These are phyloP conservation scores for Drosophila cognata DNA, from an alignment of 2,888 invertebrate species.

Conservation along the genomic window DNA sequence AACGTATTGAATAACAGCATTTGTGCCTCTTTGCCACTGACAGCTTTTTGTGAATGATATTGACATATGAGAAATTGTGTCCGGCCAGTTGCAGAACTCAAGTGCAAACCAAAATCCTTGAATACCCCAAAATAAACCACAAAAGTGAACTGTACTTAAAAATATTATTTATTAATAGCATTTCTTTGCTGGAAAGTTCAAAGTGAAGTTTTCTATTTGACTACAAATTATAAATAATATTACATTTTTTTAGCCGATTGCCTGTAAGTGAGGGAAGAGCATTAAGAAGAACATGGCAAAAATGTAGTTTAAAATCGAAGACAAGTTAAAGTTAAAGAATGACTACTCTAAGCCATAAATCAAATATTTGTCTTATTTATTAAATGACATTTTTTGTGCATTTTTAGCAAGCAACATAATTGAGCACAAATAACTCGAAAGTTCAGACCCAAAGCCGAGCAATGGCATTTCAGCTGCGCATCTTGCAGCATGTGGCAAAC, in stretches of 20 bases:
- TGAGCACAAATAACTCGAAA: slow-evolving; percentile 24
- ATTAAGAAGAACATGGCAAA: not conserved
- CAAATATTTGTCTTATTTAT: no score
- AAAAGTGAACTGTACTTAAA: not conserved
- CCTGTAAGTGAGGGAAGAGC: not conserved
- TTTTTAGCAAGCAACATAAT: slow-evolving; percentile 7
- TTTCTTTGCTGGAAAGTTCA: not conserved
- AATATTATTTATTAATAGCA: not conserved
- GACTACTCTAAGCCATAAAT: no score
- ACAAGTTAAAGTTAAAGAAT: not conserved
- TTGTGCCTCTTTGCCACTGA: slow-evolving; percentile 45
- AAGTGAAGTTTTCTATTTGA: not conserved
- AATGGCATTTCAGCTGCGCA: slow-evolving; percentile 29
- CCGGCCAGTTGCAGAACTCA: slow-evolving; percentile 2
- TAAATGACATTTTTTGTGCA: not conserved
- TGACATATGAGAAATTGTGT: slow-evolving; percentile 54
- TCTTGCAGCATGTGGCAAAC: slow-evolving; percentile 76
- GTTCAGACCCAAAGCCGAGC: slow-evolving; percentile 31
- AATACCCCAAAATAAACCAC: not conserved
- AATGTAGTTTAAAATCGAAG: not conserved
- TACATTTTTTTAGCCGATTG: not conserved
- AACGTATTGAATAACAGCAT: slow-evolving; percentile 49
- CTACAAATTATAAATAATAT: not conserved
- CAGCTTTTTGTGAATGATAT: slow-evolving; percentile 51
- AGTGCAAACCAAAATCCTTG: not conserved